These are phyloP conservation scores for Plecotus auritus DNA, from an alignment of 2,113 vertebrate species.

Conservation along the genomic window DNA sequence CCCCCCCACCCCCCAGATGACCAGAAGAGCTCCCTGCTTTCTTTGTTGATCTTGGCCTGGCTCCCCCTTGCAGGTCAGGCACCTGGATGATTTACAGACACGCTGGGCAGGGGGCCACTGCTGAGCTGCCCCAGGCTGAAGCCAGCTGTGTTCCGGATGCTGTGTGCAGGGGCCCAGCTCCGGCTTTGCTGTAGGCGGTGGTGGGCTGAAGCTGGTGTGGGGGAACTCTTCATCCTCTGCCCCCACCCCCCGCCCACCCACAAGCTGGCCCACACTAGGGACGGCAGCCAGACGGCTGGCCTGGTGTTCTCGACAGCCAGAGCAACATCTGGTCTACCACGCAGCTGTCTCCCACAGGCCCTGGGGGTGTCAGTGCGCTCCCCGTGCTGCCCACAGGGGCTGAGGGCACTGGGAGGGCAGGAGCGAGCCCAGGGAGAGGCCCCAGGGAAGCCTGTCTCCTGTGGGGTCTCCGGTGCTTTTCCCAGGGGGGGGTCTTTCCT, in stretches of 20 bases:
- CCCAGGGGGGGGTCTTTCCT: neutral
- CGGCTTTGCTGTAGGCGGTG: neutral
- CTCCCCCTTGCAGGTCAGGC: neutral
- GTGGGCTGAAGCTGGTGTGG: conserved; percentile 38
- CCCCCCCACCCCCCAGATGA: neutral
- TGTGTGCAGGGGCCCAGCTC: neutral
- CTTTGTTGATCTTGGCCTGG: conserved; percentile 16
- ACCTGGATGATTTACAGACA: conserved; percentile 1
- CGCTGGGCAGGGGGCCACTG: neutral
- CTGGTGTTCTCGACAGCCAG: conserved; percentile 34
- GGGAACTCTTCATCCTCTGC: neutral
- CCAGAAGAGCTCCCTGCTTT: neutral
- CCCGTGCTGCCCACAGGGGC: neutral
- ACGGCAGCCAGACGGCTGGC: neutral
- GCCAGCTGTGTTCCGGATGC: neutral
- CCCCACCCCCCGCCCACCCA: neutral
- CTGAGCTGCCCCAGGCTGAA: neutral
- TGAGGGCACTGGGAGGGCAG: neutral
- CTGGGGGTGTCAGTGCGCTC: neutral
- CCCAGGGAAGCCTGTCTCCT: conserved; percentile 23
- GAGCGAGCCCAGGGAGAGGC: neutral
- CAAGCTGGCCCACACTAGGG: conserved; percentile 30
- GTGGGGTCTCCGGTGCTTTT: conserved; percentile 24
- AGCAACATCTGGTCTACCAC: neutral
- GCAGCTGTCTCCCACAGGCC: neutral